Percentiles rank a stretch among this genome's conserved stretches.
These are phyloP conservation scores for Epizoanthus fatuus DNA, from an alignment of 92 coral and sea anemone species.

Conservation along the genomic window DNA sequence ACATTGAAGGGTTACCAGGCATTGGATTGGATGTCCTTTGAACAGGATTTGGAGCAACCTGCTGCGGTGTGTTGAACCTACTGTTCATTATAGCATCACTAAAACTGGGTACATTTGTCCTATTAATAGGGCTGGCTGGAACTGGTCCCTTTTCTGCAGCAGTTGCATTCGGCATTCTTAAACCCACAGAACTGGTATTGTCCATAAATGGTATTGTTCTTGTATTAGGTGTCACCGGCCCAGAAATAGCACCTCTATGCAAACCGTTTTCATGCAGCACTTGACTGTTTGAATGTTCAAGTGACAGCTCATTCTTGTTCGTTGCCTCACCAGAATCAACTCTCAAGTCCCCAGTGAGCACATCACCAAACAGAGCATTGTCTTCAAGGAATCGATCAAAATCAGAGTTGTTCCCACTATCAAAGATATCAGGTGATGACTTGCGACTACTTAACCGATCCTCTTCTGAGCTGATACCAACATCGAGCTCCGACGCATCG, in stretches of 20 bases:
- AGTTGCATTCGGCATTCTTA: slow-evolving; percentile 10
- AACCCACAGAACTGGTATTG: slow-evolving; percentile 5
- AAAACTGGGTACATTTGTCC: slow-evolving; percentile 5
- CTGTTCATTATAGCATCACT: slow-evolving; percentile 5
- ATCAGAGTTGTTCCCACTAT: slow-evolving; percentile 89
- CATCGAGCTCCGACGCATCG: slow-evolving; percentile 83
- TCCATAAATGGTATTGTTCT: slow-evolving; percentile 5
- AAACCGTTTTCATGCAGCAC: slow-evolving; percentile 37
- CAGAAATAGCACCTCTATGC: slow-evolving; percentile 17
- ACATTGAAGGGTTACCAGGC: not conserved
- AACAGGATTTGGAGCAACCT: slow-evolving; percentile 19
- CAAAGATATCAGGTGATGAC: slow-evolving; percentile 90
- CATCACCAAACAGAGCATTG: slow-evolving; percentile 90
- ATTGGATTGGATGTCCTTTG: slow-evolving; percentile 1
- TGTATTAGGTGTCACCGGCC: not conserved
- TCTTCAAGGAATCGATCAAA: slow-evolving; percentile 91
- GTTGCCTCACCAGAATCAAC: slow-evolving; percentile 77
- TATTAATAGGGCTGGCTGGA: not conserved
- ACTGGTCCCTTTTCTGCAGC: slow-evolving; percentile 25
- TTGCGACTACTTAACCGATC: slow-evolving; percentile 85
- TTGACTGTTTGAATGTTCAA: slow-evolving; percentile 28
- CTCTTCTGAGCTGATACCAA: slow-evolving; percentile 81
- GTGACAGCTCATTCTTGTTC: slow-evolving; percentile 58
- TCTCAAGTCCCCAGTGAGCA: slow-evolving; percentile 87
- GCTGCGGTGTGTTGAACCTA: slow-evolving; percentile 5